A percentile compares a stretch with the other conserved stretches of the same genome.
These are phyloP conservation scores for roundworm (Caenorhabditis elegans) DNA, from an alignment of 1,140 invertebrate genomes.

Conservation along the genomic window DNA sequence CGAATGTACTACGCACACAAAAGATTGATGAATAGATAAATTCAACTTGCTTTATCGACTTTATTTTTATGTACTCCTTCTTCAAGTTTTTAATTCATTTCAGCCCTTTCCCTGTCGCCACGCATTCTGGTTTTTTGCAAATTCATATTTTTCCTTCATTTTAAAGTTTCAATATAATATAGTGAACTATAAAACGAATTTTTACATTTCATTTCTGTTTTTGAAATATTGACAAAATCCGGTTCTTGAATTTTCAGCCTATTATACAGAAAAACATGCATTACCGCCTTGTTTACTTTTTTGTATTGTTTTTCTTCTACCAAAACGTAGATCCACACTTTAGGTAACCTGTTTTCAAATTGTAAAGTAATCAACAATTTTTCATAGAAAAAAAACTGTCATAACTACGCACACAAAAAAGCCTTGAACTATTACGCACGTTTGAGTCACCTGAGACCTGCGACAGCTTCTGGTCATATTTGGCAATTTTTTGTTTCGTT, in stretches of 20 bases:
- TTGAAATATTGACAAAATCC: neutral
- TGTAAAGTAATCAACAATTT: no score
- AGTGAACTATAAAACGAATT: neutral
- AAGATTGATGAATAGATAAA: slow-evolving; percentile 22
- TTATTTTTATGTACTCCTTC: neutral
- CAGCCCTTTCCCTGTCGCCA: neutral
- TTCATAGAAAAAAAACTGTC: no score
- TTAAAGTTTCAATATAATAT: neutral
- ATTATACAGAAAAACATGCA: no score
- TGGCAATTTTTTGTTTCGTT: no score
- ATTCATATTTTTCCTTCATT: neutral
- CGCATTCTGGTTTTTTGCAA: neutral
- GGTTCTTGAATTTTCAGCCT: neutral
- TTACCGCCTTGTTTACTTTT: neutral
- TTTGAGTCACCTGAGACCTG: no score
- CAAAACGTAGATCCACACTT: neutral
- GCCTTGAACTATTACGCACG: no score
- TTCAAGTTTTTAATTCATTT: neutral
- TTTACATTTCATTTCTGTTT: neutral
- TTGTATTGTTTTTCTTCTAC: neutral
- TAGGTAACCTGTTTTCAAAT: neutral
- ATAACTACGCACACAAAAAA: no score
- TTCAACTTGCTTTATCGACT: neutral
- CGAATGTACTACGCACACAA: neutral
- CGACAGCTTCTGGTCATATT: no score